Conservation (phyloP, 2,888 invertebrate genomes). For the Micropterix aruncella region DNA sequence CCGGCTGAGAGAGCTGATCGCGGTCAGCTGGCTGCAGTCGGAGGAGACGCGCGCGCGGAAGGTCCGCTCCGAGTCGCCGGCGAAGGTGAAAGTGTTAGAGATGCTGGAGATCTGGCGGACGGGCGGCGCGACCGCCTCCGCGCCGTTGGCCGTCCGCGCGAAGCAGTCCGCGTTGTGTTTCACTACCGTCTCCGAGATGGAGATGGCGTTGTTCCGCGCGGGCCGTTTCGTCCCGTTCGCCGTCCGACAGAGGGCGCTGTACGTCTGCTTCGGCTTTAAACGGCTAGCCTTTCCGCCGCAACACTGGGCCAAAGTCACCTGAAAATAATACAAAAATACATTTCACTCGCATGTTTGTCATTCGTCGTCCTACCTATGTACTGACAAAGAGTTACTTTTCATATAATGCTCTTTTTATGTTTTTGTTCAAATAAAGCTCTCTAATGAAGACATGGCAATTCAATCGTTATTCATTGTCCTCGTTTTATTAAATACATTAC, state of each 20-base stretch:
- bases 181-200: slow-evolving; percentile 3
- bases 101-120: background rate
- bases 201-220: background rate
- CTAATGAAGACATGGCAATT: no score
- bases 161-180: slow-evolving; percentile 3
- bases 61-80: slow-evolving; percentile 10
- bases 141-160: slow-evolving; percentile 14
- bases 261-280: slow-evolving; percentile 13
- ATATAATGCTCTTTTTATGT: no score
- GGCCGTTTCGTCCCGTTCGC: slow-evolving; percentile 6
- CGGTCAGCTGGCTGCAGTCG: slow-evolving; percentile 19
- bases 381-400: no score
- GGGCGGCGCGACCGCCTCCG: slow-evolving; percentile 5
- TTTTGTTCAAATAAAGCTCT: no score
- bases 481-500: no score
- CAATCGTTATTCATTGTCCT: no score
- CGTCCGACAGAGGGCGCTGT: slow-evolving; percentile 12
- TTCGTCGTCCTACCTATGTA: no score
- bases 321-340: no score
- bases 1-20: slow-evolving; percentile 18
- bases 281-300: slow-evolving; percentile 18
- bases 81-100: background rate
- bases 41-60: slow-evolving; percentile 16
- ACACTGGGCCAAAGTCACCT: slow-evolving; percentile 27
- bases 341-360: no score